Evolutionary conservation across 2,797 vertebrate species (phyloP), one percentile per base, ranked within the genome.

Genomic region (Spinus pinus): DNA sequence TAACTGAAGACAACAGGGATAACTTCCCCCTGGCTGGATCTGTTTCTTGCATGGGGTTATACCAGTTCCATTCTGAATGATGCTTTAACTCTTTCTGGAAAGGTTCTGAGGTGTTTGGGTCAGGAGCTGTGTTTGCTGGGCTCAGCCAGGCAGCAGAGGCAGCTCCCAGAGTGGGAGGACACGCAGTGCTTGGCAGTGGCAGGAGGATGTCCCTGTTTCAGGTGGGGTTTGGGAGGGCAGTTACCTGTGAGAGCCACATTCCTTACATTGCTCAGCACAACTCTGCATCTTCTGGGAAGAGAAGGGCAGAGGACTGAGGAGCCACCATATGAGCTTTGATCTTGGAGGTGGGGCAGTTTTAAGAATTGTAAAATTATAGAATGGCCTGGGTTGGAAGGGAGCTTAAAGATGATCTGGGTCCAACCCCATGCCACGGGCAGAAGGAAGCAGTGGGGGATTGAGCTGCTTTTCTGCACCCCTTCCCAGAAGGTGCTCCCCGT

Each of bases 361-460:
- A 19, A 14, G 51, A 49, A 7, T 0, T 25, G 3, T 19, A 27
- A 23, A 74, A 42, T 42, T 27, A 14, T 1, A 7, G 60, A 35
- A 27, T 41, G 25, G 44, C 18, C 60, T 42, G 61, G 44, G 14
- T 31, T 57, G 51, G 70, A 22, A 35, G 14, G 61, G 31, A 42
- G 27, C 27, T 50, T 27, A 5, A 22, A 12, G 70, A 7, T 35
- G 4, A 35, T 22, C 6, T 2, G 1, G 35, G 4, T 42, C 27
- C 35, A 25, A 0, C 12, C 41, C 27, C 0, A 1, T 61, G 47
- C 46, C 47, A 1, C 3, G 42, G 35, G 69, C 58, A 64, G 69
- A 19, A 23, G 58, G 50, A 15, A 33, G 50, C 51, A 3, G 31
- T 15, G 51, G 39, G 24, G n/a, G 30, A 12, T 4, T 4, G 14